Evolutionary conservation across 2,888 invertebrate species (phyloP).

Genomic region (Agrochola lota): DNA sequence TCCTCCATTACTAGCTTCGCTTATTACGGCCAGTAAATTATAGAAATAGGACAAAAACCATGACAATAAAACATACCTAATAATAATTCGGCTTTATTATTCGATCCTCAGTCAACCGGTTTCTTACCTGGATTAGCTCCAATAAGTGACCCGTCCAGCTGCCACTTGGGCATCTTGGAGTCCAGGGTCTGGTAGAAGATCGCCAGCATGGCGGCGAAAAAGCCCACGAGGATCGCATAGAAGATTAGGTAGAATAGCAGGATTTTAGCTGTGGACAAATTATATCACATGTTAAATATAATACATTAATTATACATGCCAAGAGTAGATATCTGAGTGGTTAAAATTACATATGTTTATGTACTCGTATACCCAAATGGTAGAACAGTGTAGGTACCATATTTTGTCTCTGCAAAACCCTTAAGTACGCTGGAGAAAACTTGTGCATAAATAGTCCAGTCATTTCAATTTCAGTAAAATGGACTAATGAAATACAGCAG

Average conservation of each 20-base stretch:
- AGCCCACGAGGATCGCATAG: constrained; percentile 97
- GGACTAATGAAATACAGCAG: too few species aligned
- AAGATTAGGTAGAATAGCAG: constrained; percentile 98
- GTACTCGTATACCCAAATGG: neutral
- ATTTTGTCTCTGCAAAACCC: neutral
- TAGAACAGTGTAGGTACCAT: neutral
- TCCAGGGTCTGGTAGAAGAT: constrained; percentile 98
- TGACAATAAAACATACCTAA: neutral
- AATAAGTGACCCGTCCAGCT: constrained; percentile 95
- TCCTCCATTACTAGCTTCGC: neutral
- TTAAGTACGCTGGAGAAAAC: neutral
- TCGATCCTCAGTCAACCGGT: too few species aligned
- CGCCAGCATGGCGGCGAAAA: constrained; percentile 98
- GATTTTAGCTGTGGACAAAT: constrained; percentile 96
- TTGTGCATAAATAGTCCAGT: neutral
- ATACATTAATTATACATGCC: too few species aligned
- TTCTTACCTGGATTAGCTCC: constrained; percentile 97
- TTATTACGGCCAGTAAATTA: neutral
- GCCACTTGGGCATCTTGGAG: constrained; percentile 96
- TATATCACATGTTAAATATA: neutral
- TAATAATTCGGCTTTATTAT: neutral
- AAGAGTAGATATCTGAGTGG: neutral
- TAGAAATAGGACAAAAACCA: neutral
- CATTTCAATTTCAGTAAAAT: too few species aligned
- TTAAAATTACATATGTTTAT: neutral